phyloP scores from a whole-genome alignment of 2,113 vertebrate species.

The Anoplopoma fimbria region DNA sequence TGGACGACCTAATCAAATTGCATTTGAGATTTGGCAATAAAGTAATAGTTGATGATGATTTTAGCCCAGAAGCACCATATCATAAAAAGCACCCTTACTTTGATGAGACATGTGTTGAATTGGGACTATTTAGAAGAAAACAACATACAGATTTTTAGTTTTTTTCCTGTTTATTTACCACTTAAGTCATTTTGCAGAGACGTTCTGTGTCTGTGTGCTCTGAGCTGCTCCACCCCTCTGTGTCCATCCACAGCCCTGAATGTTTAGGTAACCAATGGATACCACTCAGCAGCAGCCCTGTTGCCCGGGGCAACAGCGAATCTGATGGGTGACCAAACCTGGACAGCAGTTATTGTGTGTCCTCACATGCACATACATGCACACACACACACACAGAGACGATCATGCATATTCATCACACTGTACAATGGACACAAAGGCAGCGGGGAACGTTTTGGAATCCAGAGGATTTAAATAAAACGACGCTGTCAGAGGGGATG shows the following conservation, averaged over 20 bases:
- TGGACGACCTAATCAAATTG: no score
- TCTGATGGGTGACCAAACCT: constrained; percentile 31
- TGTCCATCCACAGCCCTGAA: constrained; percentile 17
- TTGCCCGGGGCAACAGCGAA: constrained; percentile 66
- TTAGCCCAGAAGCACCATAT: no score
- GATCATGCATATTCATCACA: constrained; percentile 27
- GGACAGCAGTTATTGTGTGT: constrained; percentile 9
- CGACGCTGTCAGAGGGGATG: constrained; percentile 19
- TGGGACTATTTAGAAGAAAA: no score
- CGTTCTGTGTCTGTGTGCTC: no score
- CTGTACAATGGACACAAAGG: constrained; percentile 15
- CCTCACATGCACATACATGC: background rate
- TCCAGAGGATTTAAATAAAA: constrained; percentile 33
- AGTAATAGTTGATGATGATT: no score
- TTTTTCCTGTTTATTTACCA: no score
- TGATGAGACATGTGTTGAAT: no score
- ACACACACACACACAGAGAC: background rate
- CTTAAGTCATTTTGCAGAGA: no score
- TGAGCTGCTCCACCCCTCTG: constrained; percentile 14
- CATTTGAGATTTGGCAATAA: no score
- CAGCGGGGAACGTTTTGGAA: background rate
- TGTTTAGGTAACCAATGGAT: constrained; percentile 67
- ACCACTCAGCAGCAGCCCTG: constrained; percentile 44
- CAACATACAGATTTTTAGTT: no score
- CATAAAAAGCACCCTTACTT: no score